Evolutionary conservation across 2,113 vertebrate species (phyloP), one percentile per base, ranked within the genome.

Genomic region (Calyptomena viridis): DNA sequence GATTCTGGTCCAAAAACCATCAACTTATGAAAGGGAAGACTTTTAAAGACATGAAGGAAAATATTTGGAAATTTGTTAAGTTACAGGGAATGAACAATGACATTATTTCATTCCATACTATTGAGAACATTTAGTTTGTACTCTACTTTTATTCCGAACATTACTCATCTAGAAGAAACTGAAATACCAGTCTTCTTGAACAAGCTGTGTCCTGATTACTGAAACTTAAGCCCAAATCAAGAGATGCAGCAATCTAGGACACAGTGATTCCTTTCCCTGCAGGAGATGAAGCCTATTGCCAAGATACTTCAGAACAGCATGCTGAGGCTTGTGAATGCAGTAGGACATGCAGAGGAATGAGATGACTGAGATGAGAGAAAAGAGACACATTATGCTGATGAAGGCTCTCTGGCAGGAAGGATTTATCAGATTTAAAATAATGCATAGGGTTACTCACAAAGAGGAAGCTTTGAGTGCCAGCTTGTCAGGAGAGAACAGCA

Each of bases 281-380:
- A 90, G 93, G 94, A 92, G 84, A 23, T 33, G 35, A 44, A 56
- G 64, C 69, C 72, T 63, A 55, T 30, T 91, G 64, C 75, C 59
- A 91, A 93, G 82, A 24, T 84, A 60, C 72, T 94, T 75, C 40
- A 93, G 62, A 66, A 35, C 35, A 33, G 21, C 72, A 44, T 10
- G 11, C 85, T 96, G 73, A 23, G 13, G 31, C 52, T 91, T 95
- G 33, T 77, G 75, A 95, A 47, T 85, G 58, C 82, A 84, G 37
- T 18, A 94, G 75, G 76, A 87, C 39, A 50, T 37, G 50, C 69
- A 92, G 67, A 90, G 60, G 71, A 95, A 96, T 85, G 25, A 68
- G 64, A 86, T 84, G 49, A 87, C 69, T 56, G 52, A 63, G 46
- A 84, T 37, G 89, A 94, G 52, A 96, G 83, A 68, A 56, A 35